Conservation (phyloP, 1,140 invertebrate species). For the Drosophila tristis region DNA sequence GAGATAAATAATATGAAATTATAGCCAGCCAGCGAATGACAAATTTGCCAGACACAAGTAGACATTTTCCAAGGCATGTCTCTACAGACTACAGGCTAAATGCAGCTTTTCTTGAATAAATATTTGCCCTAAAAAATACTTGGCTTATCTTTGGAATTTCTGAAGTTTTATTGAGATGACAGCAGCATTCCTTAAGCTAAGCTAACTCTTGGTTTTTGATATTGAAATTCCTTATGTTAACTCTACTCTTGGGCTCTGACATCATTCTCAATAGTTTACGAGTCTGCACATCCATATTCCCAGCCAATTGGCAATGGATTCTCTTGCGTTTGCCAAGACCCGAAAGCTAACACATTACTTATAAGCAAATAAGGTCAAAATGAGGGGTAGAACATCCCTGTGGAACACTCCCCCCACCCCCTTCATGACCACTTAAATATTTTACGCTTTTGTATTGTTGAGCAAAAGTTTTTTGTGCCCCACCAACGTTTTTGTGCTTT, state of each 20-base stretch:
- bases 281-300: conserved; percentile 30
- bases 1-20: conserved; percentile 47
- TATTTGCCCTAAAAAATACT: too few species aligned
- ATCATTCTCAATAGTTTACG: conserved; percentile 28
- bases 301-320: conserved; percentile 40
- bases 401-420: neutral
- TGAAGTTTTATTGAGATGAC: too few species aligned
- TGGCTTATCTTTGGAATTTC: too few species aligned
- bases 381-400: conserved; percentile 1
- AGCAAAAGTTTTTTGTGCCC: conserved; percentile 48
- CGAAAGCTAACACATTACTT: conserved; percentile 52
- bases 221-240: too few species aligned
- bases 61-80: conserved; percentile 1
- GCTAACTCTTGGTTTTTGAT: too few species aligned
- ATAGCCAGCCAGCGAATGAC: conserved; percentile 46
- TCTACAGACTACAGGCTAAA: too few species aligned
- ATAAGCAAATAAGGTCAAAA: conserved; percentile 60
- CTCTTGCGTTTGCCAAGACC: conserved; percentile 43
- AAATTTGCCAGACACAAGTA: conserved; percentile 17
- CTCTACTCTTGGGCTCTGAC: conserved; percentile 14
- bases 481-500: conserved; percentile 8
- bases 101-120: too few species aligned
- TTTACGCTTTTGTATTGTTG: conserved; percentile 68
- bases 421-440: conserved; percentile 59
- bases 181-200: too few species aligned